These are phyloP conservation scores for Chaitophorus viminalis DNA, from an alignment of 2,888 invertebrate species.

Conservation along the genomic window DNA sequence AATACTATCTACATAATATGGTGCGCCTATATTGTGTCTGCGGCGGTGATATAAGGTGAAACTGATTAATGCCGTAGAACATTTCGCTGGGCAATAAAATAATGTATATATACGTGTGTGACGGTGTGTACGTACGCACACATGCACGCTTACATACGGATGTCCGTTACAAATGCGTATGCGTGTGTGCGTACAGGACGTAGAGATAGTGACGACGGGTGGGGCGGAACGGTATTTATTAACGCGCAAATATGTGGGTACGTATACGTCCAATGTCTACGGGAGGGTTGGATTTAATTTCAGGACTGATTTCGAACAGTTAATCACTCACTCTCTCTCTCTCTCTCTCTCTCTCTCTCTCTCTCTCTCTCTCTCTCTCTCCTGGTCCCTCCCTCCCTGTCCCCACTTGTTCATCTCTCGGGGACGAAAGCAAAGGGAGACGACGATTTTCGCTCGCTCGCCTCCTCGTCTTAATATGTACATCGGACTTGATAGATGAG, in stretches of 20 bases:
- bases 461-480: constrained; percentile 29
- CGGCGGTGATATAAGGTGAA: background rate
- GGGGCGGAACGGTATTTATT: constrained; percentile 56
- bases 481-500: constrained; percentile 49
- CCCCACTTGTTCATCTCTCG: too few species aligned
- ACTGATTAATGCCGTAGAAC: constrained; percentile 44
- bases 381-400: too few species aligned
- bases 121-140: background rate
- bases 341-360: constrained; percentile 3
- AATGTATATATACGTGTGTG: background rate
- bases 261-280: background rate
- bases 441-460: background rate
- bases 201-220: background rate
- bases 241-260: constrained; percentile 59
- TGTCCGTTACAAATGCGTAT: constrained; percentile 31
- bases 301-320: constrained; percentile 63
- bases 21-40: background rate
- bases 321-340: constrained; percentile 61
- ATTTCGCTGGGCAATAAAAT: constrained; percentile 14
- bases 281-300: constrained; percentile 63
- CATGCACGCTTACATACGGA: background rate
- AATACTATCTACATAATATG: background rate
- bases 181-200: too few species aligned
- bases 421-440: background rate
- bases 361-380: too few species aligned